These are phyloP conservation scores for Glossophaga mutica DNA, from an alignment of 2,797 vertebrate genomes.

Conservation along the genomic window DNA sequence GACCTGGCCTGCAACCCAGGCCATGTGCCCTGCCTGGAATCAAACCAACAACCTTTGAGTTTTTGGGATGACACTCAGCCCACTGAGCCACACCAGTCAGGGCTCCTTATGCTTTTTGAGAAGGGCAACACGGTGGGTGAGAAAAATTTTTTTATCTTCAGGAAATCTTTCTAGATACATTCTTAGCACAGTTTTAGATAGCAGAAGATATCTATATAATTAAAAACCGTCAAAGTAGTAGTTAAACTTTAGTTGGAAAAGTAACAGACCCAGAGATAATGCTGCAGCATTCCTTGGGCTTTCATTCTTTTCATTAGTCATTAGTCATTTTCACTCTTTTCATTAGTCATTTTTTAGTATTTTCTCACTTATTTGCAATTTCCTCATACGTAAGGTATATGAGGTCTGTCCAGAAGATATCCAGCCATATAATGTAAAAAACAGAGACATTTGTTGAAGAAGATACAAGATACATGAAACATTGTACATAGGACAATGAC, in stretches of 20 bases:
- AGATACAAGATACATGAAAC: not conserved
- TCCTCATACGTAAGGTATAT: not conserved
- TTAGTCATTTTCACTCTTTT: not conserved
- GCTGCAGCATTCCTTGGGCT: not conserved
- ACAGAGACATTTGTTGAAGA: not conserved
- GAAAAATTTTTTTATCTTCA: not conserved
- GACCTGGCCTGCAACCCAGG: not conserved
- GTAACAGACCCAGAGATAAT: not conserved
- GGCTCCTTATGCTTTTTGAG: not conserved
- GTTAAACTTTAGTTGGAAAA: not conserved
- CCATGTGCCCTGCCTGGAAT: not conserved
- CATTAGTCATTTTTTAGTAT: not conserved
- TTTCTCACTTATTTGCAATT: constrained; percentile 15
- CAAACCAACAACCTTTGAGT: not conserved
- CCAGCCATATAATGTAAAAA: not conserved
- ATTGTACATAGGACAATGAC: not conserved
- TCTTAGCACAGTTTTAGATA: not conserved
- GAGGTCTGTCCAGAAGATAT: not conserved
- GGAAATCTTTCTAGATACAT: not conserved
- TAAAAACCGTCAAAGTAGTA: not conserved
- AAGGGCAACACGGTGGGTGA: not conserved
- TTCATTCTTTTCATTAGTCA: not conserved
- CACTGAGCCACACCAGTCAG: not conserved
- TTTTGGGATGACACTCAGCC: not conserved
- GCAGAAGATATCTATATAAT: not conserved